Evolutionary conservation across 2,888 invertebrate species (phyloP), one percentile per base, ranked within the genome.

Genomic region (Cabera pusaria): DNA sequence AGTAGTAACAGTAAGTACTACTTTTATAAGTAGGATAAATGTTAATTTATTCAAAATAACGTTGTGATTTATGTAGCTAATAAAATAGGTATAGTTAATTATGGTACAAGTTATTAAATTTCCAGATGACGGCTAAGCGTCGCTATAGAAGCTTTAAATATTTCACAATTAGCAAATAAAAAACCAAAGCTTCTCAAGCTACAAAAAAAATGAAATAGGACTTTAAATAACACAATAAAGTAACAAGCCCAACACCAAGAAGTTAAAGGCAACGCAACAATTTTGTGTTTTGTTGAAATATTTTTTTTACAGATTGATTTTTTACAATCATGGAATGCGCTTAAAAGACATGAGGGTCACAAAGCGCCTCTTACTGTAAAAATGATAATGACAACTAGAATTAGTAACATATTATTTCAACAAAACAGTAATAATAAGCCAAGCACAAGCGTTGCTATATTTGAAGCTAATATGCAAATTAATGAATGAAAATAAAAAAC

Each of bases 141-240:
- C 72, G 73, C 66, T 63, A 70, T 76, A 78, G 78, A 80, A 82
- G 74, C 81, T 80, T 80, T 69, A 53, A 6, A 28, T 29, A 17
- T 23, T 37, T 22, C 2, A 39, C 5, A 33, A 34, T 23, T 27
- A n/a, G 42, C 40, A 40, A 46, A 44, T 6, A 27, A 40, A 32
- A 46, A 31, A 32, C 44, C 23, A 24, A 48, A 53, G 50, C 52
- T 31, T 39, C n/a, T 38, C 35, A 40, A 50, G 25, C 46, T 50
- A 43, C 47, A 28, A 37, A 44, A 43, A 35, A 31, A 34, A n/a
- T 35, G 32, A 50, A 50, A 46, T n/a, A 21, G 48, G 46, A 39
- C 8, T 23, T 6, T 44, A 42, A 46, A 34, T 27, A 20, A 41
- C 19, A 43, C 14, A 31, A 33, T 40, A 21, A 10, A 42, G 38